Conservation (phyloP, 2,113 vertebrate species). For the Ciconia boyciana region DNA sequence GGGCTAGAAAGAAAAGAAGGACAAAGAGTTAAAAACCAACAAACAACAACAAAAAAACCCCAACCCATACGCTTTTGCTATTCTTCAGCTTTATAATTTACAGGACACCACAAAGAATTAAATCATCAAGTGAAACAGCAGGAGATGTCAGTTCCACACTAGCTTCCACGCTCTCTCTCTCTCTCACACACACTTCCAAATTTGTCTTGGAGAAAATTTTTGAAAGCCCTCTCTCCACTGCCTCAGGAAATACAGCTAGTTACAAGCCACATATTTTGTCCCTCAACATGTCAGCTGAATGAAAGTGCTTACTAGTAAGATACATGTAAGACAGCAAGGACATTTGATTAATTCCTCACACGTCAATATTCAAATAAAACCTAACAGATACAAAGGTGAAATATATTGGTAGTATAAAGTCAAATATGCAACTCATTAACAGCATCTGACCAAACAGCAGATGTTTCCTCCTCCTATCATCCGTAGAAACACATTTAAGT, state of each 20-base stretch:
- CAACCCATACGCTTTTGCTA: background rate
- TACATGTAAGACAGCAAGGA: background rate
- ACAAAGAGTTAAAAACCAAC: background rate
- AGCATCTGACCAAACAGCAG: conserved; percentile 19
- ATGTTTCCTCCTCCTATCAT: background rate
- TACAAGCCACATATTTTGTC: background rate
- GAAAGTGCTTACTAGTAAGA: background rate
- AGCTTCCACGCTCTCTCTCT: background rate
- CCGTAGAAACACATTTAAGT: background rate
- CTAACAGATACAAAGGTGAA: background rate
- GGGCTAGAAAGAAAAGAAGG: background rate
- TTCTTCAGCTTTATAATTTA: background rate
- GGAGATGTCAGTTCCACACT: background rate
- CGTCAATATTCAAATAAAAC: background rate
- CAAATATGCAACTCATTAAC: background rate
- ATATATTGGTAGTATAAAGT: background rate
- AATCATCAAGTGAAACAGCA: background rate
- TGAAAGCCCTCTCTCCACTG: background rate
- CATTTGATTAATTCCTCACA: background rate
- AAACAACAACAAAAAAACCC: background rate
- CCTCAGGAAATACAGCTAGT: background rate
- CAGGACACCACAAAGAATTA: background rate
- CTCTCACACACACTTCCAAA: background rate
- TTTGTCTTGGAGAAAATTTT: background rate
- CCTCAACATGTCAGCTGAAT: background rate